These are phyloP conservation scores for Thereuonema tuberculata DNA, from an alignment of 1,140 invertebrate species.

Conservation along the genomic window DNA sequence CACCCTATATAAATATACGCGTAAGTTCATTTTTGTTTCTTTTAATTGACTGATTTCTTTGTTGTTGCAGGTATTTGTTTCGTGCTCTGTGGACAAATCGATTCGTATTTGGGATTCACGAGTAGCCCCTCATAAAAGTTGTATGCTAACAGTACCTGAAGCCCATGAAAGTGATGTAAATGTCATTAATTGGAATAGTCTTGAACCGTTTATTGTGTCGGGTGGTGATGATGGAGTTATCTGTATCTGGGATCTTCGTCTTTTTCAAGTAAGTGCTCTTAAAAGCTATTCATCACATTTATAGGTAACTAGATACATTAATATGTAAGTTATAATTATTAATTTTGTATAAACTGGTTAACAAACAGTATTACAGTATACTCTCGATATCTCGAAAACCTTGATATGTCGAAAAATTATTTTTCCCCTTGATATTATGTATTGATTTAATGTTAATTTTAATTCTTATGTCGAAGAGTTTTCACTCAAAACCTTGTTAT, in stretches of 20 bases:
- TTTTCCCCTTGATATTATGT: no score
- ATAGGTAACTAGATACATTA: neutral
- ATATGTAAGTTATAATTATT: no score
- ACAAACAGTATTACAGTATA: no score
- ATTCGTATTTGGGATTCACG: conserved; percentile 84
- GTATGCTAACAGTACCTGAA: conserved; percentile 73
- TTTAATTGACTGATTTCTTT: neutral
- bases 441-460: no score
- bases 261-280: conserved; percentile 46
- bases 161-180: conserved; percentile 90
- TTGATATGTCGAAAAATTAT: no score
- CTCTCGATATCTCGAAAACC: no score
- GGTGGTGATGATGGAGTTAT: conserved; percentile 92
- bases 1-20: neutral
- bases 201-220: conserved; percentile 78
- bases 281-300: no score
- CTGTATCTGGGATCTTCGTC: conserved; percentile 89
- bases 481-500: no score
- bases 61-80: conserved; percentile 53
- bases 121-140: conserved; percentile 66
- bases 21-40: neutral
- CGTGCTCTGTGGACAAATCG: conserved; percentile 87
- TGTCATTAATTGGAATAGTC: conserved; percentile 92
- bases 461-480: no score
- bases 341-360: no score